These are phyloP conservation scores for Cladopsammia gracilis DNA, from an alignment of 64 coral and sea anemone species.

Conservation along the genomic window DNA sequence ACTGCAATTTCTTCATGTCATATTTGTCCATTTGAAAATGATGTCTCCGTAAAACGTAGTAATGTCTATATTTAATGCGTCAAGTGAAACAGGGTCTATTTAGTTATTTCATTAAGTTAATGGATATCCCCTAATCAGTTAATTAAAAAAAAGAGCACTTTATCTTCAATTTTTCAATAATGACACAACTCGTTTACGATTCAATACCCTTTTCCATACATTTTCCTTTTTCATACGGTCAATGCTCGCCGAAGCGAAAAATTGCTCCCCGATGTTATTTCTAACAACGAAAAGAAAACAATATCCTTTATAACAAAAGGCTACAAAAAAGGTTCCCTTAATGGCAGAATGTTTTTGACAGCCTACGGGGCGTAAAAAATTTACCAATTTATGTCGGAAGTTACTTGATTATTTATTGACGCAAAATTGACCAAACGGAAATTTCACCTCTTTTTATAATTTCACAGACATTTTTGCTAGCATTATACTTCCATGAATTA, in stretches of 20 bases:
- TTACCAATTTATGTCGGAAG: conserved; percentile 56
- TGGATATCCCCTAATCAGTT: conserved; percentile 30
- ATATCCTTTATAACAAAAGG: background rate
- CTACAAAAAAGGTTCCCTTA: conserved; percentile 1
- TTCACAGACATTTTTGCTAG: conserved; percentile 28
- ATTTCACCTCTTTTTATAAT: conserved; percentile 55
- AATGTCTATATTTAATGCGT: conserved; percentile 10
- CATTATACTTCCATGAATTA: conserved; percentile 61
- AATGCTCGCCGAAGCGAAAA: background rate
- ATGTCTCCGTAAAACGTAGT: background rate
- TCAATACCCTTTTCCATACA: background rate
- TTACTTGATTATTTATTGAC: conserved; percentile 10
- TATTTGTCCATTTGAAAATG: background rate
- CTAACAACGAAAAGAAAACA: background rate
- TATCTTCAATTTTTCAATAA: background rate
- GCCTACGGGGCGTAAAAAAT: conserved; percentile 17
- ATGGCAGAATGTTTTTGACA: conserved; percentile 15
- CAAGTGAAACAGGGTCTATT: conserved; percentile 24
- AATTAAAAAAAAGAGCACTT: conserved; percentile 37
- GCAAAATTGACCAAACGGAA: conserved; percentile 49
- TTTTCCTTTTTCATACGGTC: background rate
- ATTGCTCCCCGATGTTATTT: background rate
- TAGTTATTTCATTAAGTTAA: conserved; percentile 45
- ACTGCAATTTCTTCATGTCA: background rate
- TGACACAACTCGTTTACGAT: background rate